A percentile compares a stretch with the other conserved stretches of the same genome.
Evolutionary conservation across 2,113 vertebrate genomes (phyloP).

Genomic region (Ceratotherium simum): DNA sequence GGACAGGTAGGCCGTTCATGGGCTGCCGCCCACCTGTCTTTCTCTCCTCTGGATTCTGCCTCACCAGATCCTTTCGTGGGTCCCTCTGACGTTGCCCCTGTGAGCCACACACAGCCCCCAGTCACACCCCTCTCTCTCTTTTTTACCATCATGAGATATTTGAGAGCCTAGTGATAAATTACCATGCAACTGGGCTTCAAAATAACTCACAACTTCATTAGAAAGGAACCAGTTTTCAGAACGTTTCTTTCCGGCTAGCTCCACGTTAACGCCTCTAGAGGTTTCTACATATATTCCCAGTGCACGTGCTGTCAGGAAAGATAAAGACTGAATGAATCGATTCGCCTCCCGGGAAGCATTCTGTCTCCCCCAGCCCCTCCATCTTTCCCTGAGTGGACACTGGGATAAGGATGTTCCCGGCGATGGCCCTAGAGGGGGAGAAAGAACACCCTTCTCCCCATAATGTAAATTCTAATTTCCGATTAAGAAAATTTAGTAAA

Average conservation of each 20-base stretch:
- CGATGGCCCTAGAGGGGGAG: not conserved
- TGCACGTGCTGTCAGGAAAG: fast-evolving
- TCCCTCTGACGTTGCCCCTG: not conserved
- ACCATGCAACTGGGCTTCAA: not conserved
- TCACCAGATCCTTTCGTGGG: not conserved
- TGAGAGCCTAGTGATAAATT: not conserved
- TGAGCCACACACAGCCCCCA: no score
- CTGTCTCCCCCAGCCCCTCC: not conserved
- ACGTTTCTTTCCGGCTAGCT: not conserved
- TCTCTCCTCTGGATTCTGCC: not conserved
- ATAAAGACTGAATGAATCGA: not conserved
- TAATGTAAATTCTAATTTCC: conserved; percentile 52
- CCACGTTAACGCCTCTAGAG: not conserved
- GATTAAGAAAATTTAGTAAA: conserved; percentile 61
- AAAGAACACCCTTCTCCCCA: not conserved
- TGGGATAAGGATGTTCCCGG: not conserved
- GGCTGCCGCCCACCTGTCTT: not conserved
- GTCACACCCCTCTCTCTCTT: not conserved
- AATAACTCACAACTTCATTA: not conserved
- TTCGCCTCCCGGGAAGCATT: not conserved
- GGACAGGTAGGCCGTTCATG: fast-evolving
- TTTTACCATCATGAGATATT: not conserved
- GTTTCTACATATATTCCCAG: not conserved
- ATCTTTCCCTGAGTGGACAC: not conserved
- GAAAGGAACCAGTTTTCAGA: not conserved